These are phyloP conservation scores for Noctua pronuba DNA, from an alignment of 2,888 invertebrate genomes.

Conservation along the genomic window DNA sequence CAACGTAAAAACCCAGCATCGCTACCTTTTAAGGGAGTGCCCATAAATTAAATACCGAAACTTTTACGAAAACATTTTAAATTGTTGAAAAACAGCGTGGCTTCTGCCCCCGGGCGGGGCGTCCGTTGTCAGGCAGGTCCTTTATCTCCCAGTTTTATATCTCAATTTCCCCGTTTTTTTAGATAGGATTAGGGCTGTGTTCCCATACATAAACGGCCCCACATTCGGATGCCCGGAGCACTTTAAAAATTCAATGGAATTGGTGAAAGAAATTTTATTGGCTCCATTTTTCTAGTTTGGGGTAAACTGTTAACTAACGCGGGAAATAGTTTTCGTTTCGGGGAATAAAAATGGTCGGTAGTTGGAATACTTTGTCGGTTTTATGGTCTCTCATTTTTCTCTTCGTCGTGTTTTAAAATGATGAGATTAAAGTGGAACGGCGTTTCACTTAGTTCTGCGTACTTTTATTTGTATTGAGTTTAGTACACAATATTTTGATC, in stretches of 20 bases:
- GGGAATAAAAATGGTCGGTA: slow-evolving; percentile 25
- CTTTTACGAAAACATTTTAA: slow-evolving; percentile 70
- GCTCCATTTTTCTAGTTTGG: slow-evolving; percentile 37
- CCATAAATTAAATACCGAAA: slow-evolving; percentile 66
- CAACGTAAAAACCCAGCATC: slow-evolving; percentile 41
- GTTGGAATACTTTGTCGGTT: slow-evolving; percentile 32
- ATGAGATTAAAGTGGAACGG: neutral
- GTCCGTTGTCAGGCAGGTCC: slow-evolving; percentile 62
- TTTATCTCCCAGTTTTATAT: slow-evolving; percentile 82
- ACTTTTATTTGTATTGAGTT: neutral
- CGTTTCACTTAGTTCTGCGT: neutral
- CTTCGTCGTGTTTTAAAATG: slow-evolving; percentile 19
- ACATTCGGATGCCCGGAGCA: slow-evolving; percentile 32
- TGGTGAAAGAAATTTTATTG: slow-evolving; percentile 52
- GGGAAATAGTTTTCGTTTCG: slow-evolving; percentile 41
- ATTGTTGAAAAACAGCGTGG: slow-evolving; percentile 68
- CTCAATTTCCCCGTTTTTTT: slow-evolving; percentile 81
- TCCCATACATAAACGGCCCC: slow-evolving; percentile 54
- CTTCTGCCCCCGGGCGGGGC: slow-evolving; percentile 67
- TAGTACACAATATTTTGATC: neutral
- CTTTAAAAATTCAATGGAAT: slow-evolving; percentile 61
- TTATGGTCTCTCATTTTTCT: slow-evolving; percentile 26
- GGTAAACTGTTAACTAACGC: slow-evolving; percentile 44
- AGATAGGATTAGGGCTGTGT: slow-evolving; percentile 59
- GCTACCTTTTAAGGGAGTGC: slow-evolving; percentile 49